Conservation (phyloP, 2,113 vertebrate genomes). For the Sinocyclocheilus anophthalmus region DNA sequence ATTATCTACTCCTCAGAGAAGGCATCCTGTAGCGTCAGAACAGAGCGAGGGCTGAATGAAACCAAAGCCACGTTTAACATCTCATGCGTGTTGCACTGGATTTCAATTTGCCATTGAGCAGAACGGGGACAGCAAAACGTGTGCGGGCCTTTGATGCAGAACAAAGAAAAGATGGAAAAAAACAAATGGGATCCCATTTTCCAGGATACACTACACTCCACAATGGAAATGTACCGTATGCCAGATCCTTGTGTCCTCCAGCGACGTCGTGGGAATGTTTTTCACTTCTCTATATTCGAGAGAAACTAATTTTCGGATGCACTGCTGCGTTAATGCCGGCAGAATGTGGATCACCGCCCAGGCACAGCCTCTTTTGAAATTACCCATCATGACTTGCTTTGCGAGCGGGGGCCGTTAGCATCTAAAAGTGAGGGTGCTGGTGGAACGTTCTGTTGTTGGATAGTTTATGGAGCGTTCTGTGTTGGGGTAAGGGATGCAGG, state of each 20-base stretch:
- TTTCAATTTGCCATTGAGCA: constrained; percentile 57
- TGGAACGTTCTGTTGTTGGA: constrained; percentile 67
- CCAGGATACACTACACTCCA: constrained; percentile 43
- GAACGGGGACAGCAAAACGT: constrained; percentile 44
- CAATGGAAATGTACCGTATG: constrained; percentile 2
- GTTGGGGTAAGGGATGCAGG: constrained; percentile 63
- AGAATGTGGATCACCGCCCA: constrained; percentile 22
- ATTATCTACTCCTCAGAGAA: constrained; percentile 55
- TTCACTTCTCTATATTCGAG: neutral
- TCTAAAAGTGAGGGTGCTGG: constrained; percentile 77
- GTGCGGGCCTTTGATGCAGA: neutral
- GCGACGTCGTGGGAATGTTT: constrained; percentile 21
- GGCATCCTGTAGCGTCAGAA: constrained; percentile 47
- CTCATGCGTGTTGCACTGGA: constrained; percentile 50
- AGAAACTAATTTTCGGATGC: constrained; percentile 28
- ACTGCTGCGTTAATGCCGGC: neutral
- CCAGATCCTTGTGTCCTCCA: constrained; percentile 3
- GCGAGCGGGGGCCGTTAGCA: constrained; percentile 61
- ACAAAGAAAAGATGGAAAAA: constrained; percentile 39
- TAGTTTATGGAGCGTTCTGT: constrained; percentile 70
- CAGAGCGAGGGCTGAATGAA: constrained; percentile 53
- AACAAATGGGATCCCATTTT: constrained; percentile 50
- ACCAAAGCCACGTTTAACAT: constrained; percentile 52
- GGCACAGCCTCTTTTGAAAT: constrained; percentile 23
- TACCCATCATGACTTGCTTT: constrained; percentile 32